phyloP scores from a whole-genome alignment of 2,113 vertebrate genomes.

The Thymallus thymallus region DNA sequence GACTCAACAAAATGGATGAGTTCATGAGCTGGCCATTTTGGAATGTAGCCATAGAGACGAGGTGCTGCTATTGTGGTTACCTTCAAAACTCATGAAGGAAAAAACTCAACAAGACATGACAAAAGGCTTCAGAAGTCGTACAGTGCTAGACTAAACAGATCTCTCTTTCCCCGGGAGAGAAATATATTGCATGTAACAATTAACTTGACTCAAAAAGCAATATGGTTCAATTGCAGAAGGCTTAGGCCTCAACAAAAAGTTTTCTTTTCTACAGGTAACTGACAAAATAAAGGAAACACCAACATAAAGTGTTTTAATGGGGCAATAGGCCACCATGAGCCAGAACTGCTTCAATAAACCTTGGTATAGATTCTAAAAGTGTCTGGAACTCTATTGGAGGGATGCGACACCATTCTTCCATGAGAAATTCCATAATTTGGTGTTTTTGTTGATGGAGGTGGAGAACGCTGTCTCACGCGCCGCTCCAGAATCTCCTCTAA shows the following conservation, averaged over 20 bases:
- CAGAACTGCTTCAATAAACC: too few species aligned
- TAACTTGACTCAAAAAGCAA: conserved; percentile 47
- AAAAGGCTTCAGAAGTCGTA: conserved; percentile 41
- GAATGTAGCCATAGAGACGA: conserved; percentile 35
- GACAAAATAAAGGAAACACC: background rate
- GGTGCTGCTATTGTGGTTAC: conserved; percentile 50
- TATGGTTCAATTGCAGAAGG: conserved; percentile 44
- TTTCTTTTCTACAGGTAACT: conserved; percentile 37
- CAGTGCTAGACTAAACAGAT: conserved; percentile 39
- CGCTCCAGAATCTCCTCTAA: too few species aligned
- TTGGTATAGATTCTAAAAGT: too few species aligned
- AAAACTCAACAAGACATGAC: conserved; percentile 40
- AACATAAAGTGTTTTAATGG: too few species aligned
- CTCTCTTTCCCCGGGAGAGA: conserved; percentile 26
- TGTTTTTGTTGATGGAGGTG: too few species aligned
- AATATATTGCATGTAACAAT: conserved; percentile 45
- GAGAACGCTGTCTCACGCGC: too few species aligned
- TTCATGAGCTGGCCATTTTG: conserved; percentile 47
- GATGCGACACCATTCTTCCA: too few species aligned
- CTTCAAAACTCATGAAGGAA: conserved; percentile 24
- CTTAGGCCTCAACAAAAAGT: conserved; percentile 24
- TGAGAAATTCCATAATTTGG: too few species aligned
- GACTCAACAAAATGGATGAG: conserved; percentile 63
- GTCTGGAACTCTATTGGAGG: too few species aligned
- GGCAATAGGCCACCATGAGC: too few species aligned